Evolutionary conservation across 2,888 invertebrate species (phyloP).

Genomic region (Antheraea yamamai): DNA sequence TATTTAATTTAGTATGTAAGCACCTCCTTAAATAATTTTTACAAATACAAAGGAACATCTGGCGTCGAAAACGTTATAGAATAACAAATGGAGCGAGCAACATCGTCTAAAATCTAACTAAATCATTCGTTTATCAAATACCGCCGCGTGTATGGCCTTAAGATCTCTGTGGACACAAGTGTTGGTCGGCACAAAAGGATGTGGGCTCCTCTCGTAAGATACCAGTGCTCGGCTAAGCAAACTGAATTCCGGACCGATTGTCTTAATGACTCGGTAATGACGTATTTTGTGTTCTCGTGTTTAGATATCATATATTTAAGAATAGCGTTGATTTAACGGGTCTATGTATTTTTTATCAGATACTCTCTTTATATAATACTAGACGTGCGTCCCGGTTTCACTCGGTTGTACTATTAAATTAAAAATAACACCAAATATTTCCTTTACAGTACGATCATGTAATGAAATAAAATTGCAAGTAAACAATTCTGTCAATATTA

Average conservation of each 20-base stretch:
- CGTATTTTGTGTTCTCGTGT: slow-evolving; percentile 41
- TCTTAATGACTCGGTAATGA: slow-evolving; percentile 65
- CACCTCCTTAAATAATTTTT: not conserved
- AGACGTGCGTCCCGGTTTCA: no score
- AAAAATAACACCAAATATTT: no score
- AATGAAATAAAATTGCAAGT: no score
- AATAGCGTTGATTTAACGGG: slow-evolving; percentile 6
- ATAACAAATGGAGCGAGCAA: slow-evolving; percentile 27
- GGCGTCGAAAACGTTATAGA: not conserved
- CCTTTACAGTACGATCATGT: no score
- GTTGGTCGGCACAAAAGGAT: slow-evolving; percentile 62
- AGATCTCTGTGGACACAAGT: slow-evolving; percentile 63
- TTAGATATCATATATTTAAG: slow-evolving; percentile 23
- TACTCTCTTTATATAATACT: not conserved
- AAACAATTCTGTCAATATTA: no score
- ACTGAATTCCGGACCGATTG: slow-evolving; percentile 59
- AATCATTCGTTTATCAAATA: slow-evolving; percentile 16
- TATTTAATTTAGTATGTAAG: not conserved
- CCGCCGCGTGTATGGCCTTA: slow-evolving; percentile 36
- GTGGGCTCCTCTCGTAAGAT: slow-evolving; percentile 59
- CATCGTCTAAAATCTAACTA: slow-evolving; percentile 33
- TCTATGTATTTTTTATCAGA: not conserved
- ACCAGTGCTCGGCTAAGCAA: slow-evolving; percentile 62
- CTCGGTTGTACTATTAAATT: no score
- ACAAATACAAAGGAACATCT: not conserved